phyloP scores from a whole-genome alignment of 2,113 vertebrate species.

The Sinocyclocheilus rhinocerous region DNA sequence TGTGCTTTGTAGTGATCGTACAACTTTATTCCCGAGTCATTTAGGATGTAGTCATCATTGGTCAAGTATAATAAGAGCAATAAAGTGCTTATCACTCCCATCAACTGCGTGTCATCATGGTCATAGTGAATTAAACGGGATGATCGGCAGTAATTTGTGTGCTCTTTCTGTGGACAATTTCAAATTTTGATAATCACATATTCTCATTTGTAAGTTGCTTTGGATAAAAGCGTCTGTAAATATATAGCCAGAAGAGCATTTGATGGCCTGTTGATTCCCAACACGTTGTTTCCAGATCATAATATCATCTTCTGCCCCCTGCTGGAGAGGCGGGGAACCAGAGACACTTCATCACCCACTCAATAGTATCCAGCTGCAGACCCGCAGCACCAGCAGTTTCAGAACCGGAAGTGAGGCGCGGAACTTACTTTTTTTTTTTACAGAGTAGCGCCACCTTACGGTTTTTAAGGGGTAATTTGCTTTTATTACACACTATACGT shows the following conservation, averaged over 20 bases:
- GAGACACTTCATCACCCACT: background rate
- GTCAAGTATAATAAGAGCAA: background rate
- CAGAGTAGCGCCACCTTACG: too few species aligned
- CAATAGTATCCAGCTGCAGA: too few species aligned
- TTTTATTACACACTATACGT: too few species aligned
- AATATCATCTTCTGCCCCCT: constrained; percentile 58
- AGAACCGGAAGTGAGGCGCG: too few species aligned
- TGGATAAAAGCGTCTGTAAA: too few species aligned
- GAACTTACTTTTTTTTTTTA: too few species aligned
- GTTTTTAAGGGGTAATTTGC: too few species aligned
- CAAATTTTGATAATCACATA: background rate
- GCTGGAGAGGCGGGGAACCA: constrained; percentile 50
- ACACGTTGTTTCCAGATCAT: background rate
- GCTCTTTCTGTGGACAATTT: background rate
- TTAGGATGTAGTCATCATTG: background rate
- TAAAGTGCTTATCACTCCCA: background rate
- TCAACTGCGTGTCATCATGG: background rate
- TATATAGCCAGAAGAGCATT: background rate
- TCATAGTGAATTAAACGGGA: background rate
- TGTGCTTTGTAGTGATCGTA: background rate
- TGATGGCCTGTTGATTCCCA: background rate
- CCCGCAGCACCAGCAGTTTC: too few species aligned
- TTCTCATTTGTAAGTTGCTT: too few species aligned
- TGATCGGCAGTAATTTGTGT: background rate
- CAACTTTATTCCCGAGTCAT: background rate